Base-by-base conservation (phyloP, 2,888 invertebrate species). In the Amiota minor region DNA sequence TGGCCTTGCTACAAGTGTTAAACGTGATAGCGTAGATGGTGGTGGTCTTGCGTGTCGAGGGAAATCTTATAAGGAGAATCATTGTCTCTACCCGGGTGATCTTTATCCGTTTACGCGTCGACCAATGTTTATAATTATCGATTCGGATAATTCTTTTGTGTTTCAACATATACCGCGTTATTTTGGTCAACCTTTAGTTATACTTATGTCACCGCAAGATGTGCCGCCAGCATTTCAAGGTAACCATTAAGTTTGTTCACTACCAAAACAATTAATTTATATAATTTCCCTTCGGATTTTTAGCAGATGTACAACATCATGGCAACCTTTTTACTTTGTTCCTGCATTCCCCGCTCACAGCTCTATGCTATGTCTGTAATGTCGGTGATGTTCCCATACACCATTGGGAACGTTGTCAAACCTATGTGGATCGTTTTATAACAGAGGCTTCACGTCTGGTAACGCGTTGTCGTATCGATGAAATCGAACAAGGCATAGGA, bases 251-350 rank as follows among this genome's bases (percentile, higher is more conserved):
- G 16, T 35, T 50, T 50, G 62, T 35, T 45, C 62, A 62, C 20
- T 35, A 2, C 23, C 35, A 6, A 47, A 9, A 67, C 14, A 9
- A 72, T 59, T 9, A 20, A 64, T n/a, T 59, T 16, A 11, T 59
- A 16, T 53, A n/a, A n/a, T 8, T n/a, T 53, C 6, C n/a, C 10
- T 53, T 53, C 10, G 3, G n/a, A 64, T 9, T 11, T 12, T 8
- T 85, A 91, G 88, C 92, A 92, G 96, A 95, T 90, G 93, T 94
- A 83, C 94, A 94, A 86, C 94, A 94, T 92, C 95, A 96, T 86
- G 98, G 98, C 76, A 97, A 95, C 86, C 91, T 98, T 81, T 97
- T 98, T 91, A 98, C 98, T 45, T 91, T 98, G 88, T 98, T 98
- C 92, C 93, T 98, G 82, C 97, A 98, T 91, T 95, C 96, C 86